Conservation (phyloP, 2,888 invertebrate species). For the Andricus curvator region DNA sequence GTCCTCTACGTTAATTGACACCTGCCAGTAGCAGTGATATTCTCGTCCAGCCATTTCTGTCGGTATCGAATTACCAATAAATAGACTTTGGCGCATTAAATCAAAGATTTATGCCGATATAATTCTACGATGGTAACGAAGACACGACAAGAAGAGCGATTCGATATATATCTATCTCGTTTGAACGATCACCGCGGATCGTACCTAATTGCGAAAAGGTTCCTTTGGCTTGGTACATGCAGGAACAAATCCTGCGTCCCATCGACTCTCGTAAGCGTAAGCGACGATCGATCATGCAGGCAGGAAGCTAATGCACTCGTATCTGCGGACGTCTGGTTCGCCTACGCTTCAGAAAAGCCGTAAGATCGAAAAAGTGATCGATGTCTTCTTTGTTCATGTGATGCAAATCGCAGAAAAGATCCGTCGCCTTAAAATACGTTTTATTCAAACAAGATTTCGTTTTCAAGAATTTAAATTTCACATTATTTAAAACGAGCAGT, state of each 20-base stretch:
- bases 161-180: constrained; percentile 19
- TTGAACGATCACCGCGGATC: constrained; percentile 18
- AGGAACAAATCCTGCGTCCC: constrained; percentile 32
- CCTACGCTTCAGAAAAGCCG: constrained; percentile 31
- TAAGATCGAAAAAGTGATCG: constrained; percentile 35
- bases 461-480: constrained; percentile 7
- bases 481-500: neutral
- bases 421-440: neutral
- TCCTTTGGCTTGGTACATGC: constrained; percentile 13
- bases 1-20: constrained; percentile 30
- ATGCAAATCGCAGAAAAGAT: constrained; percentile 31
- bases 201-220: constrained; percentile 37
- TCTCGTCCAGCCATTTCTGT: constrained; percentile 34
- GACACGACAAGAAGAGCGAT: constrained; percentile 21
- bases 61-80: constrained; percentile 38
- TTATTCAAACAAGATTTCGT: neutral
- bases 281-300: constrained; percentile 33
- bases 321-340: constrained; percentile 30
- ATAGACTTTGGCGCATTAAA: constrained; percentile 28
- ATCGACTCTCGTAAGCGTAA: constrained; percentile 9
- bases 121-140: constrained; percentile 18
- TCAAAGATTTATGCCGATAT: constrained; percentile 39
- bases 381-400: constrained; percentile 39
- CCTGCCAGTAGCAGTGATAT: constrained; percentile 40
- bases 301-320: constrained; percentile 37